These are phyloP conservation scores for Aporophyla nigra DNA, from an alignment of 2,888 invertebrate genomes.

Conservation along the genomic window DNA sequence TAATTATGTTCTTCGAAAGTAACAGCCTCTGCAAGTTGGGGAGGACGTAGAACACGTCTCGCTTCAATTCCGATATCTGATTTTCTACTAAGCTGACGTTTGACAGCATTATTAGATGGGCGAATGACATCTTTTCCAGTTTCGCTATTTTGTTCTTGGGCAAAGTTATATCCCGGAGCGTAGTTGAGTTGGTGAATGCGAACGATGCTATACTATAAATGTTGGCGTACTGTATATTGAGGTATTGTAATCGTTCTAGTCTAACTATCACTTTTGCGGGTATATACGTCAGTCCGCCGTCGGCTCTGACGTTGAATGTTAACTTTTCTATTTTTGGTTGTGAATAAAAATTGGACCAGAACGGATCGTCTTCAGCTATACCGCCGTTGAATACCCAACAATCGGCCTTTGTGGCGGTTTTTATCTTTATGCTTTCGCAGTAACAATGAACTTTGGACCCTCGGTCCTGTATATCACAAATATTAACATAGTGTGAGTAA, in stretches of 20 bases:
- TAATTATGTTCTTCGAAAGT: conserved; percentile 96
- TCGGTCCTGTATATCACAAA: conserved; percentile 91
- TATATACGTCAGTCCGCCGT: conserved; percentile 93
- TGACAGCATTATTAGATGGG: conserved; percentile 93
- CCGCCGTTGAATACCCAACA: conserved; percentile 94
- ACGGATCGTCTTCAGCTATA: conserved; percentile 93
- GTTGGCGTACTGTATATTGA: conserved; percentile 94
- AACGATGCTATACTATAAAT: conserved; percentile 93
- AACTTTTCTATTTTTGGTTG: conserved; percentile 93
- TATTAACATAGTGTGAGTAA: conserved; percentile 88
- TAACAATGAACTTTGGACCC: conserved; percentile 92
- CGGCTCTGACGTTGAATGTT: conserved; percentile 93
- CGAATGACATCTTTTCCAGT: conserved; percentile 93
- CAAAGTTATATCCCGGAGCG: conserved; percentile 93
- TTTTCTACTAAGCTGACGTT: conserved; percentile 94
- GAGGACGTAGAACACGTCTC: conserved; percentile 94
- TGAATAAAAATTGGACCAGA: conserved; percentile 94
- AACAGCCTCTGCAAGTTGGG: conserved; percentile 94
- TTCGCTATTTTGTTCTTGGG: conserved; percentile 93
- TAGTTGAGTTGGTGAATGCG: conserved; percentile 94
- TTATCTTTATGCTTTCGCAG: conserved; percentile 91
- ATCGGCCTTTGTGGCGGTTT: conserved; percentile 93
- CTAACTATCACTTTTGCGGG: conserved; percentile 93
- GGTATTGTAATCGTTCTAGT: conserved; percentile 92
- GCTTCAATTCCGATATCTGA: conserved; percentile 93